Base-by-base conservation (phyloP, 1,140 invertebrate species). In the Pseudomyrmex sp. region DNA sequence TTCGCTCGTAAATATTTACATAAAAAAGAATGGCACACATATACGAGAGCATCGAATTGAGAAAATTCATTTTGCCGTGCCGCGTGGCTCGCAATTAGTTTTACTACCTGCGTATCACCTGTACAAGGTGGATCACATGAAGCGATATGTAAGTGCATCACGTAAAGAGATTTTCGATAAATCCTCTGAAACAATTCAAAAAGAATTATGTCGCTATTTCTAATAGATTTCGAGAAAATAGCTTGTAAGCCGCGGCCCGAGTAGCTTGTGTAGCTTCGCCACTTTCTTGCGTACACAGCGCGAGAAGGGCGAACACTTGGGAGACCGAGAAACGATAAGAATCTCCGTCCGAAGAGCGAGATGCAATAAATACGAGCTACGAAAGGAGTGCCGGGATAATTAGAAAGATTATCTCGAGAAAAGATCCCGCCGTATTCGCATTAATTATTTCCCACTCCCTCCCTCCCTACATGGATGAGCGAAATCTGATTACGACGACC, bases 401-500 rank as follows among this genome's bases (percentile, higher is more conserved):
- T 90, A 88, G 89, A 89, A 88, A 89, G 89, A 88, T 89, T 89
- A 90, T 90, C 86, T 54, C 65, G 63, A 18, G 63, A 56, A 83
- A 83, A 82, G 80, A 90, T 90, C 82, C 70, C 50, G 48, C 79
- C 88, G 82, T 89, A 85, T 89, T 86, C 88, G 77, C 89, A 88
- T 90, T 88, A 89, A 90, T 89, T 90, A 89, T 89, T 85, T 89
- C 56, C 20, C 23, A 48, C 62, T 48, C 2, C 15, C 4, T 13
- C 26, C 50, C 58, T 59, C 2, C 56, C 48, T 65, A 48, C 20
- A 15, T 26, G 58, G 26, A 18, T 44, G 75, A 76, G 75, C 35
- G 15, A 48, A 70, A 88, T 88, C 82, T 87, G 85, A 88, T 88
- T 85, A 88, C 85, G 76, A 76, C 59, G 66, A 48, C n/a, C 13